phyloP scores from a whole-genome alignment of 2,888 invertebrate species.

The Mimumesa dahlbomi region DNA sequence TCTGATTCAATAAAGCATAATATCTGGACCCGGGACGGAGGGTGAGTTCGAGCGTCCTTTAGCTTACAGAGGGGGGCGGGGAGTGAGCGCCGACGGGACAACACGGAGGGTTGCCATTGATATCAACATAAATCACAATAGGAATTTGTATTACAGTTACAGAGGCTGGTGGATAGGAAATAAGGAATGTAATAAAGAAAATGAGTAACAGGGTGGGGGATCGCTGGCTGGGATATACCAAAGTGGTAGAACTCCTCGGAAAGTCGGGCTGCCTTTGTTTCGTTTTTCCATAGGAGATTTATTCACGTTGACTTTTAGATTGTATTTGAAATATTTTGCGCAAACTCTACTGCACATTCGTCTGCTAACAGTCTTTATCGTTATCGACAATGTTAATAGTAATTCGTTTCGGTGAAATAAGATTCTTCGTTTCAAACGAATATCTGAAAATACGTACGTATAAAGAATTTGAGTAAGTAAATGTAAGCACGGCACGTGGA shows the following conservation, averaged over 20 bases:
- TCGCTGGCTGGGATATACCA: conserved; percentile 15
- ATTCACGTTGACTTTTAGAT: too few species aligned
- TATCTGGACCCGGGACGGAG: conserved; percentile 69
- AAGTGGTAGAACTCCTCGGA: conserved; percentile 25
- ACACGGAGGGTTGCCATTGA: conserved; percentile 76
- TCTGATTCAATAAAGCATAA: conserved; percentile 79
- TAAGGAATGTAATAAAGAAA: conserved; percentile 81
- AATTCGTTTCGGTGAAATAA: neutral
- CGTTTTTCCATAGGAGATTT: too few species aligned
- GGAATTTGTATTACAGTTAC: conserved; percentile 81
- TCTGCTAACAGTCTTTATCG: too few species aligned
- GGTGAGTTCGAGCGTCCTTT: conserved; percentile 57
- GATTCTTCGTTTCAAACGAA: neutral
- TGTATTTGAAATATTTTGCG: too few species aligned
- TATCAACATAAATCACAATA: conserved; percentile 81
- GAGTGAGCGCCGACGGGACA: conserved; percentile 50
- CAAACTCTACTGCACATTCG: too few species aligned
- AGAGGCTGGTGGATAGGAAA: conserved; percentile 79
- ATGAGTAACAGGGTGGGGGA: conserved; percentile 70
- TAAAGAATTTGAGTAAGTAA: too few species aligned
- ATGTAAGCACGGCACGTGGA: too few species aligned
- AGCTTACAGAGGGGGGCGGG: conserved; percentile 22
- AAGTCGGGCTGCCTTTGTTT: too few species aligned
- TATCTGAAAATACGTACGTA: too few species aligned
- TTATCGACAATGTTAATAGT: too few species aligned